Evolutionary conservation across 2,888 invertebrate species (phyloP), one percentile per base, ranked within the genome.

Genomic region (Tridacna crocea): DNA sequence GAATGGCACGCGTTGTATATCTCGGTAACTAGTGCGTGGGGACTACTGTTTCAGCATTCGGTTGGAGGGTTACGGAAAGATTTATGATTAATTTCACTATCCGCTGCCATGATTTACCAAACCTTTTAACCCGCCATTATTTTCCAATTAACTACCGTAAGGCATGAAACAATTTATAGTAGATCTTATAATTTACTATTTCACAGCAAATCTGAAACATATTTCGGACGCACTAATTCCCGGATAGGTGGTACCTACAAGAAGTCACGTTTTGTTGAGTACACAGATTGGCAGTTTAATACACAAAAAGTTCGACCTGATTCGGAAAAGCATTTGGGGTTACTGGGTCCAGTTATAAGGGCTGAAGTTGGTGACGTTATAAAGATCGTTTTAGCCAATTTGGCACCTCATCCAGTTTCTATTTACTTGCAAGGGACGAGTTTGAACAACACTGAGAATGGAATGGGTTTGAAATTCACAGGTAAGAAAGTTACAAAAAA

Each of bases 351-450:
- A 8, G 80, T 88, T 0, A 84, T 91, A 10, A 72, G 84, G 70
- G 90, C 88, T 0, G 89, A 91, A 73, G 88, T 89, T 46, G 91
- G 90, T 12, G 91, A 91, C 55, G 83, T 75, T 10, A 81, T 91
- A 11, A 61, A 84, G 26, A 77, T 91, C 12, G 74, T 74, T 19
- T 77, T 91, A 13, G 79, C 83, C 8, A 91, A 91, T 79, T 80
- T 79, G 60, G 85, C 89, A 11, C 83, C 88, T 26, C 75, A 84
- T 65, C 84, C 90, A 12, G 88, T 88, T 27, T 91, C 91, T 8
- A 82, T 91, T 12, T 84, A 80, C 24, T 85, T 89, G 12, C 88
- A 90, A 26, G 90, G 90, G 3, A 83, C 88, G 12, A 84, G 80
- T n/a, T 82, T 87, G 51, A 61, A 79, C 17, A 88, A 88, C 58